A percentile compares a stretch with the other conserved stretches of the same genome.
Conservation (phyloP, 2,113 vertebrate species). For the Calyptommatus sinebrachiatus region DNA sequence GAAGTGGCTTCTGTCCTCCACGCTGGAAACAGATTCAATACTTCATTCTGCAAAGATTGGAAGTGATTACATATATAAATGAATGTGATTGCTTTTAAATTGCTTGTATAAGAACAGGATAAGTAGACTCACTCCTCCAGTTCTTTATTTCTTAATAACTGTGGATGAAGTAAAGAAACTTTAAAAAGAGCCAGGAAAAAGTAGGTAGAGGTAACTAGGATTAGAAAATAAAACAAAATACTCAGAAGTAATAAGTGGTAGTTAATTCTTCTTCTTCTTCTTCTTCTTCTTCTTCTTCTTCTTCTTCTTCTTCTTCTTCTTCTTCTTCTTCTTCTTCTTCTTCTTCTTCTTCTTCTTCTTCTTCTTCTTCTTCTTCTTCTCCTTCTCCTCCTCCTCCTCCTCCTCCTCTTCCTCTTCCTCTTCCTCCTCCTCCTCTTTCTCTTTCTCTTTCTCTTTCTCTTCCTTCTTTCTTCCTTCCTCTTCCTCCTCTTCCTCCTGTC, state of each 20-base stretch:
- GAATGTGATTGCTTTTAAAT: not conserved
- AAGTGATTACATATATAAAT: constrained; percentile 5
- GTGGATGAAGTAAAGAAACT: not conserved
- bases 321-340: too few species aligned
- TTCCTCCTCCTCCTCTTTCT: too few species aligned
- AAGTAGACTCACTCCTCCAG: not conserved
- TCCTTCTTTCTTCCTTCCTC: too few species aligned
- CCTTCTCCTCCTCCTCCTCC: too few species aligned
- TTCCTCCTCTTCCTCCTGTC: too few species aligned
- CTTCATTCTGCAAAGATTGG: not conserved
- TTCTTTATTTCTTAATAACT: not conserved
- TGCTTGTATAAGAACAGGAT: not conserved
- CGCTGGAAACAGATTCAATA: not conserved
- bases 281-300: too few species aligned
- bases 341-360: not conserved
- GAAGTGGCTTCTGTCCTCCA: not conserved
- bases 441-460: too few species aligned
- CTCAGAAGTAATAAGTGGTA: not conserved
- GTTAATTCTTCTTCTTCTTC: not conserved
- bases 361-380: too few species aligned
- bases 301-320: too few species aligned
- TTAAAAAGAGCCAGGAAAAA: not conserved
- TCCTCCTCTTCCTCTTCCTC: too few species aligned
- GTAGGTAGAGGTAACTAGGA: not conserved
- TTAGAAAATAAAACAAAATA: not conserved